Percentiles rank a stretch among this genome's conserved stretches.
Evolutionary conservation across 2,888 invertebrate genomes (phyloP).

Genomic region (Agrotis puta): DNA sequence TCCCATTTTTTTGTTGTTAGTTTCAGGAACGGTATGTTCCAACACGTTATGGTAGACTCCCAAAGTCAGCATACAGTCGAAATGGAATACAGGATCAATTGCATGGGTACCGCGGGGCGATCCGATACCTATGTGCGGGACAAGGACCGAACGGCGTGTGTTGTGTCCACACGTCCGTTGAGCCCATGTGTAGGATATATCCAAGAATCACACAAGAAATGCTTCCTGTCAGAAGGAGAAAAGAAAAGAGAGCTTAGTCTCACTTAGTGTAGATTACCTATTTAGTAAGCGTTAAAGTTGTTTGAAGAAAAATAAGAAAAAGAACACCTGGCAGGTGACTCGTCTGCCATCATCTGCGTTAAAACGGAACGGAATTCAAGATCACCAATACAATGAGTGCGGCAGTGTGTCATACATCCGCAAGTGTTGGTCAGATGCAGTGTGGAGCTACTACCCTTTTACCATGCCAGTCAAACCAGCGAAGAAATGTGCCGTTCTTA

Average conservation of each 20-base stretch:
- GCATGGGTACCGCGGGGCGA: slow-evolving; percentile 85
- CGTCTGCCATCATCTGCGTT: slow-evolving; percentile 84
- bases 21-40: slow-evolving; percentile 90
- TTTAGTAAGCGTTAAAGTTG: background rate
- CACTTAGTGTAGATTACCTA: slow-evolving; percentile 23
- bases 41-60: slow-evolving; percentile 84
- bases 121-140: slow-evolving; percentile 79
- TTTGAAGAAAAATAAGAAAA: slow-evolving; percentile 44
- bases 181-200: slow-evolving; percentile 78
- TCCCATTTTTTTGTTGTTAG: slow-evolving; percentile 80
- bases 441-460: slow-evolving; percentile 78
- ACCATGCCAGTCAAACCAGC: slow-evolving; percentile 77
- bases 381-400: slow-evolving; percentile 81
- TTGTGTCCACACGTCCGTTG: slow-evolving; percentile 78
- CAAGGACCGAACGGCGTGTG: slow-evolving; percentile 56
- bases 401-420: slow-evolving; percentile 84
- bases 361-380: slow-evolving; percentile 86
- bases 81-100: slow-evolving; percentile 88
- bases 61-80: slow-evolving; percentile 81
- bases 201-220: slow-evolving; percentile 82
- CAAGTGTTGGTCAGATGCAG: slow-evolving; percentile 80
- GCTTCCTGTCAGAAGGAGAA: slow-evolving; percentile 76
- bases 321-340: slow-evolving; percentile 78
- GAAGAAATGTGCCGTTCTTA: slow-evolving; percentile 81
- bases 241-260: slow-evolving; percentile 75